Base-by-base conservation (phyloP, 2,113 vertebrate genomes). In the Pantherophis guttatus region DNA sequence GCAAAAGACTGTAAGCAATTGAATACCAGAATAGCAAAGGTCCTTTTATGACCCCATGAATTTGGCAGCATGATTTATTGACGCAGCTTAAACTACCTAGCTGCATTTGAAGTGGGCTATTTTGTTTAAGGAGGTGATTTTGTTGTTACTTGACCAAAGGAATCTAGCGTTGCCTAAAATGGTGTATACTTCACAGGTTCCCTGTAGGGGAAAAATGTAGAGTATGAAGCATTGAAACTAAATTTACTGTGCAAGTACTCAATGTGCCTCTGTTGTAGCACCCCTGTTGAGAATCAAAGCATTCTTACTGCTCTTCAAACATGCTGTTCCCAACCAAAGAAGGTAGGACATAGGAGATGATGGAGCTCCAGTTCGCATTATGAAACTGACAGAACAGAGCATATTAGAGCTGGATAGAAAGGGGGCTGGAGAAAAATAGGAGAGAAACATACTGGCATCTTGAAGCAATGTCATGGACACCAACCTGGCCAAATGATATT, bases 11-110 rank as follows among this genome's bases (percentile, higher is more conserved):
- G 57, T 50, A 50, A 87, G 87, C 9, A n/a, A 26, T 26, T 87
- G 88, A 86, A 62, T 92, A 87, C 87, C 44, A 86, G 55, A 94
- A 91, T 91, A 92, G 88, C 52, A 89, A 90, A 2, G 12, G 87
- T 23, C 57, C 87, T 19, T 48, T 29, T 26, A n/a, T 55, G 29
- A 86, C 57, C 87, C 91, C 65, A 50, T 50, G 44, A 90, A 65
- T 87, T 65, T 17, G 48, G 70, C 75, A 55, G 70, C 17, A 70
- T 55, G 75, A 86, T 89, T 86, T 90, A 92, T 90, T 54, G 50
- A 85, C 39, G 86, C 55, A 88, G 65, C 91, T 93, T 54, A 57
- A 53, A 65, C n/a, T n/a, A 86, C 92, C 88, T 59, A 65, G 44
- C 53, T 86, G 44, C 9, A n/a, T 93, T 90, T 93, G 90, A 93